Percentiles rank a stretch among this genome's conserved stretches.
Conservation (phyloP, 2,113 vertebrate genomes). For the Semicossyphus pulcher region DNA sequence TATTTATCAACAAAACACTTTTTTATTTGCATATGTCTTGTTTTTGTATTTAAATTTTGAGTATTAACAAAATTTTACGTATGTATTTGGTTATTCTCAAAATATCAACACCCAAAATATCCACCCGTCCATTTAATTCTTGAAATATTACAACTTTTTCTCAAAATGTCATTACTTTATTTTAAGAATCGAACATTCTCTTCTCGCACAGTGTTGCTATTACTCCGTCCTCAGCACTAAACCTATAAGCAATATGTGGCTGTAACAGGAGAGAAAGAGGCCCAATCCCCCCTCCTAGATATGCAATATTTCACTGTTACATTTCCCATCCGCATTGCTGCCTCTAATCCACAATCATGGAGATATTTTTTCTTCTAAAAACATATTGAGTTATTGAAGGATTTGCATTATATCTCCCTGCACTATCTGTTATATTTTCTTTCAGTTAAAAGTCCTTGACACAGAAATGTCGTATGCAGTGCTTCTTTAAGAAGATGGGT, state of each 20-base stretch:
- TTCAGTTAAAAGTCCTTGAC: slow-evolving; percentile 8
- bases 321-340: slow-evolving; percentile 34
- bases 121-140: not conserved
- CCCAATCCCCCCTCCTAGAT: slow-evolving; percentile 35
- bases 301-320: slow-evolving; percentile 64
- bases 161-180: not conserved
- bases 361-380: slow-evolving; percentile 6
- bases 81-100: not conserved
- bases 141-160: not conserved
- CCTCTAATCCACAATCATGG: slow-evolving; percentile 48
- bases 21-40: too few relatives aligned
- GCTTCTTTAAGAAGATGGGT: slow-evolving; percentile 40
- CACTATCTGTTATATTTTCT: slow-evolving; percentile 19
- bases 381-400: slow-evolving; percentile 23
- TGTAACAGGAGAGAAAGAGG: slow-evolving; percentile 3
- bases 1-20: too few relatives aligned
- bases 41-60: too few relatives aligned
- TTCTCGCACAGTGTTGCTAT: not conserved
- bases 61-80: too few relatives aligned
- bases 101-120: too few relatives aligned
- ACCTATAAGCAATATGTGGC: slow-evolving; percentile 47
- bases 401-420: slow-evolving; percentile 40
- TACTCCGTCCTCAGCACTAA: slow-evolving; percentile 9
- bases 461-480: slow-evolving; percentile 34
- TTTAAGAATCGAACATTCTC: not conserved